Evolutionary conservation across 2,113 vertebrate species (phyloP), one percentile per base, ranked within the genome.

Genomic region (Machaerirhynchus nigripectus): DNA sequence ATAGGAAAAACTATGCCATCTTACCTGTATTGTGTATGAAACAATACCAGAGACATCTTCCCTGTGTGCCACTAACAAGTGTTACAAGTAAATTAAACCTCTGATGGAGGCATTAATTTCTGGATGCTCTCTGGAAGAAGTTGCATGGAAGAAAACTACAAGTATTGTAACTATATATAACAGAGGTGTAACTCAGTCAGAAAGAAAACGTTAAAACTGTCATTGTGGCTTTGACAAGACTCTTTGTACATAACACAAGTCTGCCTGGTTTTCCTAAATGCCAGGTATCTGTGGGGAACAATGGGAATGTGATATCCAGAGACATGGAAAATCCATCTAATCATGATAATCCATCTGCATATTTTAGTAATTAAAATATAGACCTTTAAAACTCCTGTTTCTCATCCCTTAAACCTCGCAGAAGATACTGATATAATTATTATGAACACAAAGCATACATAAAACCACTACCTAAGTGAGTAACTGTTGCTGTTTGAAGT

Each of bases 371-470:
- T 37, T 63, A 59, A 64, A 91, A 71, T 39, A 46, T 2, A 46
- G 9, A 49, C 17, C 10, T 78, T 68, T 39, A 84, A 76, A 67
- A 53, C 40, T 13, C 23, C 42, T 68, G 4, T 59, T 60, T 65
- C n/a, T 56, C 2, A 3, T 31, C 9, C 7, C 20, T 75, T 28
- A 39, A 26, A 5, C 3, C 19, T 52, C 0, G 1, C 73, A 39
- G 8, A 77, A 82, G 10, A 52, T 75, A 56, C 28, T 42, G 13
- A 55, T 78, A 30, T 12, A 50, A 46, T 53, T 53, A 22, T 13
- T 59, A 22, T 47, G 10, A 76, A 61, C 56, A 33, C 6, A 73
- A 86, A 61, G 18, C 6, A 40, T n/a, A 26, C 6, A n/a, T 89
- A 33, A 64, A 80, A 13, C n/a, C 33, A 30, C n/a, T 49, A 17